Conservation (phyloP, 2,888 invertebrate species). For the Drosophila rubida region DNA sequence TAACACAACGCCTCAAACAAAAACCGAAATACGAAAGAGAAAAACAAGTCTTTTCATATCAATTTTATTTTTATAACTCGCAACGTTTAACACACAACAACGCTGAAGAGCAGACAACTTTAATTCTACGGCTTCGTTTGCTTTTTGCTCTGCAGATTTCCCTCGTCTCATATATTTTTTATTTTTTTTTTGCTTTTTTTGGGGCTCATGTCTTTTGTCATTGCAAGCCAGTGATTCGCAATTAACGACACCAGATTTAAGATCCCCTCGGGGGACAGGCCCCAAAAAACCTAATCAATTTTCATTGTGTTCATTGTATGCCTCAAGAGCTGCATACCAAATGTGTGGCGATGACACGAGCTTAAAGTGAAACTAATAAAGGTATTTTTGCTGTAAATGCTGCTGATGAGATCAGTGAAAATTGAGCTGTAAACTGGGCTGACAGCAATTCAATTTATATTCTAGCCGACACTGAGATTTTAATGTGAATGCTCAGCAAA, state of each 20-base stretch:
- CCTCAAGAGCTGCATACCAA: background rate
- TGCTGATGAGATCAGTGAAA: background rate
- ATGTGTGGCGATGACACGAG: constrained; percentile 3
- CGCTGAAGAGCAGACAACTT: constrained; percentile 22
- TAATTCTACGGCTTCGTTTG: constrained; percentile 2
- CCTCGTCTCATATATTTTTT: too few species aligned
- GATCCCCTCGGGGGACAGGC: background rate
- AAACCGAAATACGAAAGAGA: constrained; percentile 20
- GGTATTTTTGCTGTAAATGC: background rate
- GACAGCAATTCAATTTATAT: background rate
- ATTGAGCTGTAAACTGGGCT: background rate
- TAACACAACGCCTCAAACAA: constrained; percentile 38
- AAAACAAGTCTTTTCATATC: constrained; percentile 13
- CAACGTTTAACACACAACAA: constrained; percentile 43
- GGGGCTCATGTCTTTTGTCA: constrained; percentile 23
- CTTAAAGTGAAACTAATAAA: constrained; percentile 6
- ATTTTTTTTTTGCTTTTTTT: background rate
- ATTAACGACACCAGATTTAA: constrained; percentile 26
- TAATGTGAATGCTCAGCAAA: background rate
- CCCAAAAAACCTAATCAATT: constrained; percentile 25
- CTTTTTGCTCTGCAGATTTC: constrained; percentile 14
- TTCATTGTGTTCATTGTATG: constrained; percentile 12
- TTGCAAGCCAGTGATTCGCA: constrained; percentile 12
- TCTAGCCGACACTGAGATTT: background rate
- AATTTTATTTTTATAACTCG: constrained; percentile 41